Evolutionary conservation across 1,140 invertebrate genomes (phyloP).

Genomic region (Macrosteles quadrilineatus): DNA sequence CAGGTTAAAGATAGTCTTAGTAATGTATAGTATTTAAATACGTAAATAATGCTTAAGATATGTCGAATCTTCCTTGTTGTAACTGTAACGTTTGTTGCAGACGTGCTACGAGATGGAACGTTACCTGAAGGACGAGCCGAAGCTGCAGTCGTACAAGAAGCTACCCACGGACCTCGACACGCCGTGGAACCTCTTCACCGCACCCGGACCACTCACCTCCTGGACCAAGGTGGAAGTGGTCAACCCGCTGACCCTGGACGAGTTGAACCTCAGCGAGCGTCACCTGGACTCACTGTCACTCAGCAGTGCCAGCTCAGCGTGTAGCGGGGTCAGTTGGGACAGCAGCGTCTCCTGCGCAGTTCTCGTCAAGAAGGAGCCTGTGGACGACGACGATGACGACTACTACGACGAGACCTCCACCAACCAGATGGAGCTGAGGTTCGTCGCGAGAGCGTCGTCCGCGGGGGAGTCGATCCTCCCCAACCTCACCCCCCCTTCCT

Average conservation of each 20-base stretch:
- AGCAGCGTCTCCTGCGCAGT: constrained; percentile 53
- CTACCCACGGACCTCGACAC: constrained; percentile 69
- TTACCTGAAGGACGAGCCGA: constrained; percentile 91
- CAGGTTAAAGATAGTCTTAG: too few relatives aligned
- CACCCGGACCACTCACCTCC: constrained; percentile 56
- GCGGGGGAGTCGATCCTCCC: constrained; percentile 47
- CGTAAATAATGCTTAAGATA: too few relatives aligned
- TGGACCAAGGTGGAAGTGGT: constrained; percentile 56
- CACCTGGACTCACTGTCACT: constrained; percentile 66
- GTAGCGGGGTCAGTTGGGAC: constrained; percentile 71
- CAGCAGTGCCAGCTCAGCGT: constrained; percentile 64
- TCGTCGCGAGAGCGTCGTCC: constrained; percentile 52
- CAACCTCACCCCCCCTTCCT: constrained; percentile 68
- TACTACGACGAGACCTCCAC: constrained; percentile 25
- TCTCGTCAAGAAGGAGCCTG: constrained; percentile 60
- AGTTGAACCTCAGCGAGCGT: constrained; percentile 57
- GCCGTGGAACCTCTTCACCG: constrained; percentile 65
- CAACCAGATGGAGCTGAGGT: constrained; percentile 51
- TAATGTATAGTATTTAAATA: too few relatives aligned
- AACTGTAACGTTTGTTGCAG: too few relatives aligned
- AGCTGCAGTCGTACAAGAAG: constrained; percentile 75
- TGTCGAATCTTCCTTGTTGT: too few relatives aligned
- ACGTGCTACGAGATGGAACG: constrained; percentile 97
- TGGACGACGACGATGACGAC: constrained; percentile 40
- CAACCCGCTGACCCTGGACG: constrained; percentile 52